Conservation (phyloP, 1,140 invertebrate genomes). For the Zaprionus ornatus region DNA sequence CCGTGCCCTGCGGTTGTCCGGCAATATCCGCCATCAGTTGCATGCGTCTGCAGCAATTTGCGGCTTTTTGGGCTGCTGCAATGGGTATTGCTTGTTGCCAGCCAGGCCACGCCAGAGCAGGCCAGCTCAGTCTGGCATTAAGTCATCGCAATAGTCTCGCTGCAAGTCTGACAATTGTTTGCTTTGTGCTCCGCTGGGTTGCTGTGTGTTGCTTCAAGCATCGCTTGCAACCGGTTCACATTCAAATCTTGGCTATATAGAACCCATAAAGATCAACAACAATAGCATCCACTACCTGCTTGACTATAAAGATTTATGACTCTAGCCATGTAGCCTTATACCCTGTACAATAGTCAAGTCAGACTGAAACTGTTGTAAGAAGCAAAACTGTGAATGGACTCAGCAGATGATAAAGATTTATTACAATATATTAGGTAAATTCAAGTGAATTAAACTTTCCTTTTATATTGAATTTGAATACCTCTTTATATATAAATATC, state of each 20-base stretch:
- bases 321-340: background rate
- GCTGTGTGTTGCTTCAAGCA: slow-evolving; percentile 2
- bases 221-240: slow-evolving; percentile 36
- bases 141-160: slow-evolving; percentile 27
- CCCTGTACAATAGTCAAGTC: slow-evolving; percentile 4
- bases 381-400: no score
- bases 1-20: slow-evolving; percentile 25
- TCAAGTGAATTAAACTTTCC: no score
- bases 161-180: slow-evolving; percentile 37
- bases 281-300: slow-evolving; percentile 22
- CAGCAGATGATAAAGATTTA: background rate
- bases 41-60: slow-evolving; percentile 26
- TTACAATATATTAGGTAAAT: no score
- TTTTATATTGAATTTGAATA: no score
- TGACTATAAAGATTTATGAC: slow-evolving; percentile 24
- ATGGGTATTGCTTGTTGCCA: background rate
- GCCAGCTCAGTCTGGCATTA: slow-evolving; percentile 22
- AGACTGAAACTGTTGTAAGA: background rate
- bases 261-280: slow-evolving; percentile 32
- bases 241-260: slow-evolving; percentile 19
- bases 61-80: slow-evolving; percentile 14
- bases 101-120: background rate
- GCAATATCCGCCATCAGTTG: slow-evolving; percentile 26
- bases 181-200: slow-evolving; percentile 16
- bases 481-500: no score